These are phyloP conservation scores for Anarhynchus alexandrinus DNA, from an alignment of 2,113 vertebrate species.

Conservation along the genomic window DNA sequence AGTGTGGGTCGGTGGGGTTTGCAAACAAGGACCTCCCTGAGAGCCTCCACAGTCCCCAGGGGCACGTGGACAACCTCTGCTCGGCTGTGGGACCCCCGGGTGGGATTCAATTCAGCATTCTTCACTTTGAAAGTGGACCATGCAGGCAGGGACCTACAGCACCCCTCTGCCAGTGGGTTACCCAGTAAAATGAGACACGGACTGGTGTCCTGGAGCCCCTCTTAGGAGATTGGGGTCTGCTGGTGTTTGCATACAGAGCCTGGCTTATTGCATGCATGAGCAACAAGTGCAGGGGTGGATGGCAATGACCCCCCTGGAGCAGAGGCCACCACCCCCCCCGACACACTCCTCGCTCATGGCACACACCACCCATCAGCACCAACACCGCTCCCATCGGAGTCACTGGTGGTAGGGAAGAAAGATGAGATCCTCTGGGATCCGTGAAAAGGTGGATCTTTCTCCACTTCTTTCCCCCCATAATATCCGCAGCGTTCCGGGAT, in stretches of 20 bases:
- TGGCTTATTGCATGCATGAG: not conserved
- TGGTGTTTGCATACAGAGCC: not conserved
- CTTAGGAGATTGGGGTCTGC: not conserved
- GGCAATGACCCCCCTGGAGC: not conserved
- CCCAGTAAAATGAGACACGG: not conserved
- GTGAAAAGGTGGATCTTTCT: not conserved
- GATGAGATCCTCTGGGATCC: not conserved
- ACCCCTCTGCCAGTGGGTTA: not conserved
- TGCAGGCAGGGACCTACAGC: not conserved
- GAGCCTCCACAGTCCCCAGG: fast-evolving
- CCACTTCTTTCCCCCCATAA: not conserved
- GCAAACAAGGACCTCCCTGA: not conserved
- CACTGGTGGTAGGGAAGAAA: not conserved
- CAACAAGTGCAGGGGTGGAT: not conserved
- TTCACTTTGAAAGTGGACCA: not conserved
- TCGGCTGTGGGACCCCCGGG: not conserved
- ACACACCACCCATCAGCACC: not conserved
- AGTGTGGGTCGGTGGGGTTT: not conserved
- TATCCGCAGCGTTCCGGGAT: not conserved
- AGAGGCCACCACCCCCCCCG: fast-evolving
- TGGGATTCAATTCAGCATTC: not conserved
- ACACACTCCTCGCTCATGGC: fast-evolving
- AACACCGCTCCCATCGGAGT: fast-evolving
- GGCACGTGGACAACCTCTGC: not conserved
- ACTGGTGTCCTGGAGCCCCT: not conserved